Conservation (phyloP, 2,888 invertebrate species). For the Cosmia trapezina region DNA sequence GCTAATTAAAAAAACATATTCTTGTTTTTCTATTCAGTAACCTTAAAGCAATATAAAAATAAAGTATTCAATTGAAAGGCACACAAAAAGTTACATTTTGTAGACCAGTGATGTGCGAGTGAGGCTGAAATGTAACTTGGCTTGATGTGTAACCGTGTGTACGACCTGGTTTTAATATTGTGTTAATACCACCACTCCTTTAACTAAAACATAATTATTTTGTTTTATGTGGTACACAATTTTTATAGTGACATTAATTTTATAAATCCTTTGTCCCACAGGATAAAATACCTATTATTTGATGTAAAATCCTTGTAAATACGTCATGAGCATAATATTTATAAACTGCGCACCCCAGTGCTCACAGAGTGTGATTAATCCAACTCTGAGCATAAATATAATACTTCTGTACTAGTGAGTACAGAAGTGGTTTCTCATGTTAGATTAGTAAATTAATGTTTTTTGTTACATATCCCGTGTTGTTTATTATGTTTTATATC, state of each 20-base stretch:
- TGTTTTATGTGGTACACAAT: neutral
- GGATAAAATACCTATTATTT: neutral
- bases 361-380: conserved; percentile 49
- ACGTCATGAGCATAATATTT: conserved; percentile 21
- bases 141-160: too few relatives aligned
- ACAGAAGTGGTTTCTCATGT: conserved; percentile 52
- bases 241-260: neutral
- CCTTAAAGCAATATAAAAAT: too few relatives aligned
- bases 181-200: neutral
- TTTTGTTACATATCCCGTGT: neutral
- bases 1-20: too few relatives aligned
- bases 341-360: conserved; percentile 38
- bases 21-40: too few relatives aligned
- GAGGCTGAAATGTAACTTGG: too few relatives aligned
- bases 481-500: neutral
- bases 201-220: neutral
- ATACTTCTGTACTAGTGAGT: conserved; percentile 10
- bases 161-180: too few relatives aligned
- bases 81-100: too few relatives aligned
- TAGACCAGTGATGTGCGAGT: too few relatives aligned
- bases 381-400: conserved; percentile 30
- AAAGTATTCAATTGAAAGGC: too few relatives aligned
- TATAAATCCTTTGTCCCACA: neutral
- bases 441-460: neutral
- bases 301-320: conserved; percentile 46